Conservation (phyloP, 1,140 invertebrate genomes). For the Drepana arcuata region DNA sequence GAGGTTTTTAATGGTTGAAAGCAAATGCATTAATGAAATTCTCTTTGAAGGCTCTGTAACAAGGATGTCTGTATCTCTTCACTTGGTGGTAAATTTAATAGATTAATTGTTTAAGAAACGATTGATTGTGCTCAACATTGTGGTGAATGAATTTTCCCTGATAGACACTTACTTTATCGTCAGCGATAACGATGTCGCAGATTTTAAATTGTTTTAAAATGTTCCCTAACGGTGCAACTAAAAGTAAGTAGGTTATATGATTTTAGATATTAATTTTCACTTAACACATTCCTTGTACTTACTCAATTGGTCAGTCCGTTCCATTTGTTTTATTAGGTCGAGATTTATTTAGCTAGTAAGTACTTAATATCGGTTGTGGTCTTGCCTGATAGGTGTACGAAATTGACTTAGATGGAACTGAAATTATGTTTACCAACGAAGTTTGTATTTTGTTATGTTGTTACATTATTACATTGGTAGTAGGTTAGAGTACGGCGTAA, state of each 20-base stretch:
- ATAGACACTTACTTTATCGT: no score
- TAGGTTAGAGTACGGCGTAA: slow-evolving; percentile 32
- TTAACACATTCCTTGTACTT: slow-evolving; percentile 19
- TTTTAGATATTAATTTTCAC: slow-evolving; percentile 18
- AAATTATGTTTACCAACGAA: slow-evolving; percentile 73
- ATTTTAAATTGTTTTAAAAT: no score
- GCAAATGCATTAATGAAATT: slow-evolving; percentile 9
- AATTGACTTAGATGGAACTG: slow-evolving; percentile 63
- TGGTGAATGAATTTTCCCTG: slow-evolving; percentile 24
- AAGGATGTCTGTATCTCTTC: slow-evolving; percentile 1
- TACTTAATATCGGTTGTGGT: slow-evolving; percentile 74
- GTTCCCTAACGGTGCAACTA: slow-evolving; percentile 2
- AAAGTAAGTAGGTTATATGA: slow-evolving; percentile 9
- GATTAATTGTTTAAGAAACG: slow-evolving; percentile 14
- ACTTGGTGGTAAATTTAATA: slow-evolving; percentile 5
- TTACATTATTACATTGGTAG: slow-evolving; percentile 31
- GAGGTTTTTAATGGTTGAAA: no score
- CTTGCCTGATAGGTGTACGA: slow-evolving; percentile 72
- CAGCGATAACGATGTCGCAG: no score
- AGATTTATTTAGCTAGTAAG: slow-evolving; percentile 67
- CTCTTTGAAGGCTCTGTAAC: not conserved
- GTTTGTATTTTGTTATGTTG: slow-evolving; percentile 63
- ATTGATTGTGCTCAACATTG: slow-evolving; percentile 24
- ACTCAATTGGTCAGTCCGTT: slow-evolving; percentile 25
- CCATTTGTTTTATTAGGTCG: slow-evolving; percentile 31